phyloP scores from a whole-genome alignment of 2,797 vertebrate species.

The Bucorvus abyssinicus region DNA sequence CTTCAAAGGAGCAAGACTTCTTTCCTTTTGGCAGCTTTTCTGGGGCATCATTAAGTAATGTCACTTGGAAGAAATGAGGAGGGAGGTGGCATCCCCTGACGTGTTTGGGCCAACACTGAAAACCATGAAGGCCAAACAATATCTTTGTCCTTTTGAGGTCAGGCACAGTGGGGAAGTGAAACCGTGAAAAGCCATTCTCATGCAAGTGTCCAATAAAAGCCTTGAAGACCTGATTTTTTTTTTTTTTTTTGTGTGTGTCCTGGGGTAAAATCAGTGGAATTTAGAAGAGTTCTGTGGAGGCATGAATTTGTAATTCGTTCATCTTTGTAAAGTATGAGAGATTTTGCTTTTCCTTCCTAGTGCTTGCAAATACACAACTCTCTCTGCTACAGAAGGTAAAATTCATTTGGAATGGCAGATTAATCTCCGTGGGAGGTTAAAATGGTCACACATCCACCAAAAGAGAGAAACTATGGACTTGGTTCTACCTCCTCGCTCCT shows the following conservation, averaged over 20 bases:
- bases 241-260: too few relatives aligned
- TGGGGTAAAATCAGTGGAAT: not conserved
- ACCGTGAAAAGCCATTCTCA: not conserved
- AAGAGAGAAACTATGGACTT: not conserved
- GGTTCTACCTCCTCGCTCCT: rapidly evolving
- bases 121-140: not conserved
- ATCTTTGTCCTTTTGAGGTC: not conserved
- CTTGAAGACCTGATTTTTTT: not conserved
- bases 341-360: not conserved
- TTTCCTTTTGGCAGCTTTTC: not conserved
- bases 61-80: not conserved
- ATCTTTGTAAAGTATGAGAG: not conserved
- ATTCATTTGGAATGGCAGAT: not conserved
- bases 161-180: not conserved
- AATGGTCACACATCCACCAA: not conserved
- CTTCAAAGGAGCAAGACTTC: not conserved
- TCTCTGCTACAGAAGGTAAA: not conserved
- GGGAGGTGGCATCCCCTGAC: not conserved
- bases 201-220: not conserved
- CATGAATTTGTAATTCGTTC: rapidly evolving
- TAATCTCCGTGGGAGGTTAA: not conserved
- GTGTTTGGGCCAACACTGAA: rapidly evolving
- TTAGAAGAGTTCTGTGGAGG: not conserved
- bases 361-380: not conserved
- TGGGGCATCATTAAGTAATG: not conserved